A percentile compares a stretch with the other conserved stretches of the same genome.
phyloP scores from a whole-genome alignment of 2,888 invertebrate species.

The Cotesia congregata region DNA sequence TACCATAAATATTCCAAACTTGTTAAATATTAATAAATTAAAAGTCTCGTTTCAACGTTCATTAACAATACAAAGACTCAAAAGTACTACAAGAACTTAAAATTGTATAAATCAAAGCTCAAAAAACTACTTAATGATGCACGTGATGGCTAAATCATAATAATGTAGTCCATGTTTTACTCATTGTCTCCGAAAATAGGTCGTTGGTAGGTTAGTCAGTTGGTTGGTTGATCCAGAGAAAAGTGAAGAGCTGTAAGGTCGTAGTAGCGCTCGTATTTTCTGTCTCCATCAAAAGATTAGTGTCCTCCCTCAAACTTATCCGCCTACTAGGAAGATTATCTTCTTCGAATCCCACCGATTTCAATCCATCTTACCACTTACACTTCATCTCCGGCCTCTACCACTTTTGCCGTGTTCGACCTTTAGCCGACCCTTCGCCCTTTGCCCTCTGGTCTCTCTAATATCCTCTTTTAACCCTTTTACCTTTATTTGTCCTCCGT shows the following conservation, averaged over 20 bases:
- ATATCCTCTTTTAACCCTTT: neutral
- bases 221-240: neutral
- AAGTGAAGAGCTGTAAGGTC: neutral
- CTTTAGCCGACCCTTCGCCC: conserved; percentile 13
- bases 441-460: neutral
- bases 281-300: conserved; percentile 39
- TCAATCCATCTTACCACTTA: conserved; percentile 8
- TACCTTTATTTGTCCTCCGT: neutral
- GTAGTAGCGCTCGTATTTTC: conserved; percentile 1
- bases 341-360: conserved; percentile 19
- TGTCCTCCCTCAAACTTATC: conserved; percentile 29
- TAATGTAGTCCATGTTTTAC: neutral
- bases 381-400: conserved; percentile 16
- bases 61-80: neutral
- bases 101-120: neutral
- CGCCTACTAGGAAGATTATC: conserved; percentile 27
- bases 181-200: neutral
- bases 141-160: neutral
- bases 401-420: neutral
- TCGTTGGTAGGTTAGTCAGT: neutral
- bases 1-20: no score
- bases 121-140: neutral
- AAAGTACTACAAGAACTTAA: neutral
- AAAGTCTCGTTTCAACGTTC: neutral
- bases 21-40: neutral